These are phyloP conservation scores for Sardina pilchardus DNA, from an alignment of 2,113 vertebrate species.

Conservation along the genomic window DNA sequence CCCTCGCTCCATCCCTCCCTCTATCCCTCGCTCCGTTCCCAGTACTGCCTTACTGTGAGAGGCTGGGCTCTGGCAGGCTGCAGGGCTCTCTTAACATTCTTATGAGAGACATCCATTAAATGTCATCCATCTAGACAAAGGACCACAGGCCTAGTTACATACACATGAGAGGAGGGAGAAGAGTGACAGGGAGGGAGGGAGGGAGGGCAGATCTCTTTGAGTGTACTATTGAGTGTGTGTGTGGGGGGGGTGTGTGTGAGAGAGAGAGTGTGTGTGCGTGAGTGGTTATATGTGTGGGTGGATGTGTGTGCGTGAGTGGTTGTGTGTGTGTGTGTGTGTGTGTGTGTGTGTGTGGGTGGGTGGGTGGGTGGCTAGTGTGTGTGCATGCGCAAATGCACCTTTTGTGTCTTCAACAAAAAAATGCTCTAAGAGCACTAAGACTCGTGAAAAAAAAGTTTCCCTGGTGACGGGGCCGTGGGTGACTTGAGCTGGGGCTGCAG, in stretches of 20 bases:
- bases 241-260: background rate
- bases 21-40: background rate
- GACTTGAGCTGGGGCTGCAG: background rate
- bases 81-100: conserved; percentile 65
- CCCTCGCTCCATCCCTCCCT: background rate
- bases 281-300: background rate
- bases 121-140: conserved; percentile 59
- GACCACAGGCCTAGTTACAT: conserved; percentile 32
- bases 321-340: background rate
- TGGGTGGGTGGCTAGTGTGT: background rate
- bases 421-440: background rate
- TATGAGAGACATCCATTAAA: conserved; percentile 58
- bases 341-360: background rate
- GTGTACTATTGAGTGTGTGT: background rate
- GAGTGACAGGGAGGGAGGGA: background rate
- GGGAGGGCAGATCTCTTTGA: background rate
- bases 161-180: background rate
- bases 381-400: background rate
- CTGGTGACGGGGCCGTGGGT: background rate
- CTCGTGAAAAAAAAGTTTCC: background rate
- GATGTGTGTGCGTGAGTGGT: background rate
- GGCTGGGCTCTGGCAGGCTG: conserved; percentile 12
- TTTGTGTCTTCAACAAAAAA: background rate
- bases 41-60: background rate
- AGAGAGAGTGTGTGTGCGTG: background rate